Conservation (phyloP, 2,113 vertebrate genomes). For the Chunga burmeisteri region DNA sequence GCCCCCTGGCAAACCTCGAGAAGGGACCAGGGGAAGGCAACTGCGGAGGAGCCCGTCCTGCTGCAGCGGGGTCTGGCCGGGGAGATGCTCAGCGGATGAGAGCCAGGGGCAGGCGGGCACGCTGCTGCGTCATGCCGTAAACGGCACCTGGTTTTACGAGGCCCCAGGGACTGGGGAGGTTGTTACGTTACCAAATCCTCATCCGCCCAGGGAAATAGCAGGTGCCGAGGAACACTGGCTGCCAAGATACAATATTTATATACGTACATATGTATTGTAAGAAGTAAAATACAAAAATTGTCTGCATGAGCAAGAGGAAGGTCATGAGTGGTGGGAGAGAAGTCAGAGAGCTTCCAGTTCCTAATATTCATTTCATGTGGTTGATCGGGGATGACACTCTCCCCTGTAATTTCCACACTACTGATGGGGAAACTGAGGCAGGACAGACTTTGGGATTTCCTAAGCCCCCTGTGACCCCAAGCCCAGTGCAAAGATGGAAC, state of each 20-base stretch:
- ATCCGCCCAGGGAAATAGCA: neutral
- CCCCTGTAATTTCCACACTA: fast-evolving
- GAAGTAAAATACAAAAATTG: slow-evolving; percentile 16
- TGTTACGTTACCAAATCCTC: neutral
- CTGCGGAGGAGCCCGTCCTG: neutral
- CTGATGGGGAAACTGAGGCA: neutral
- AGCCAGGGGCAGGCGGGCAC: fast-evolving
- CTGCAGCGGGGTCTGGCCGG: fast-evolving
- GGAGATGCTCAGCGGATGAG: neutral
- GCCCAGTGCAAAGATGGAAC: neutral
- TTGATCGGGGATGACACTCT: too few species aligned
- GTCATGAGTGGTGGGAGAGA: neutral
- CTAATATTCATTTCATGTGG: neutral
- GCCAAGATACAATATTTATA: slow-evolving; percentile 5
- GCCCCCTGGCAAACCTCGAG: fast-evolving
- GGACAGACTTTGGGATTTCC: neutral
- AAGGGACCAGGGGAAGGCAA: neutral
- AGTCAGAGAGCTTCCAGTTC: neutral
- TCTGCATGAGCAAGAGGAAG: neutral
- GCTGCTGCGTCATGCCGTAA: fast-evolving
- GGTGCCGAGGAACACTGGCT: neutral
- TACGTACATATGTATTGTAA: neutral
- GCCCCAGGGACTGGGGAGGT: neutral
- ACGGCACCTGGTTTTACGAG: neutral
- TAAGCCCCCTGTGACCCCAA: neutral